Base-by-base conservation (phyloP, 1,140 invertebrate species). In the Triops cancriformis region DNA sequence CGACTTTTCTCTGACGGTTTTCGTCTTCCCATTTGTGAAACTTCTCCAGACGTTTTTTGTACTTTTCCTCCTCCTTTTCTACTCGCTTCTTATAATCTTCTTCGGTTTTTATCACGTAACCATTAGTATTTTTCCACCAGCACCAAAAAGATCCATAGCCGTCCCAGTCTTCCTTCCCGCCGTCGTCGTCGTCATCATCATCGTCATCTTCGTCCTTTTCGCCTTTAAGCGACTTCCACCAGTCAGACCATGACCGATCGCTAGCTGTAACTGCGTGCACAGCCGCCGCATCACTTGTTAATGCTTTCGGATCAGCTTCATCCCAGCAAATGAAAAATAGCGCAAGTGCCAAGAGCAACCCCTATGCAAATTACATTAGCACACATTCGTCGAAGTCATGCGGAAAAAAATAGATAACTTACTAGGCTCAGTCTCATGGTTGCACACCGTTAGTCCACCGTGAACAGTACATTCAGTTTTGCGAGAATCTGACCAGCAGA, bases 71-170 rank as follows among this genome's bases (percentile, higher is more conserved):
- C 0, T 64, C 51, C 23, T 64, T 64, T 7, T 64, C 23, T 64
- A 23, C 9, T 23, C 51, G 51, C 18, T 64, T 64, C 18, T 64
- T 64, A 2, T n/a, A 64, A 14, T 64, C 51, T 23, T 64, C 51
- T 18, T 64, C 51, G 5, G 51, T 64, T 64, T 64, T 64, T 23
- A 64, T 64, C 14, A 64, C 51, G 23, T 64, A 64, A 14, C 51
- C 51, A 64, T 64, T 64, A 18, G 51, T 64, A 23, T 64, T 64
- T 64, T 64, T 64, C 51, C 51, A 64, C 51, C 51, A 64, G 51
- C 51, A 64, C 51, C 51, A 64, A 14, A 64, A 64, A n/a, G 51
- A 64, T 7, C 51, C 51, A 18, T 64, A 64, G 51, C 51, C 51
- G 18, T 64, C 51, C 51, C 51, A 64, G 2, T 64, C 51, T 64